Conservation (phyloP, 2,888 invertebrate species). For the Branchipolynoe longqiensis region DNA sequence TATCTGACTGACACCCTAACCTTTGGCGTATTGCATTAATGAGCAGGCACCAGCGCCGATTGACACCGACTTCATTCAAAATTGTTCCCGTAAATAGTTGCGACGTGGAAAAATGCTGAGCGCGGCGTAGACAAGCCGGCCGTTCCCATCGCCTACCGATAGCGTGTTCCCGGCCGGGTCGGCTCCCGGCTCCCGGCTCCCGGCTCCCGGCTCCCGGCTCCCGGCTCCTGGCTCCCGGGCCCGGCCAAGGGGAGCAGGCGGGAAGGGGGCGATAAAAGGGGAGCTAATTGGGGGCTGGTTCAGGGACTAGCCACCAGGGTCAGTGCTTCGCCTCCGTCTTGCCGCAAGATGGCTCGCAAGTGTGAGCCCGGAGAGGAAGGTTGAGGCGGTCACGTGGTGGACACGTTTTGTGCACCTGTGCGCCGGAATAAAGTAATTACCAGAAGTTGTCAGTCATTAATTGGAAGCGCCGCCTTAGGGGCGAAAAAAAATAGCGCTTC, state of each 20-base stretch:
- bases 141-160: too few species aligned
- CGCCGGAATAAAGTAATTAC: slow-evolving; percentile 33
- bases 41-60: neutral
- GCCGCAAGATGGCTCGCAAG: too few species aligned
- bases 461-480: slow-evolving; percentile 6
- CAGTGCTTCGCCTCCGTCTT: too few species aligned
- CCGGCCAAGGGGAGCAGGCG: too few species aligned
- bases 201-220: too few species aligned
- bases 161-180: too few species aligned
- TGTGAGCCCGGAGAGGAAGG: too few species aligned
- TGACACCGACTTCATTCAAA: slow-evolving; percentile 11
- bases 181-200: too few species aligned
- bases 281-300: too few species aligned
- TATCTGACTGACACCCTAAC: slow-evolving; percentile 30
- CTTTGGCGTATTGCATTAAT: slow-evolving; percentile 38
- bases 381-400: slow-evolving; percentile 9
- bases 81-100: slow-evolving; percentile 22
- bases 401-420: slow-evolving; percentile 27
- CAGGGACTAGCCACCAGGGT: too few species aligned
- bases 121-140: too few species aligned
- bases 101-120: neutral
- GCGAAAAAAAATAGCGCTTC: neutral
- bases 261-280: slow-evolving; percentile 15
- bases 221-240: too few species aligned
- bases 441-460: slow-evolving; percentile 45